Evolutionary conservation across 2,888 invertebrate genomes (phyloP).

Genomic region (Pegoplata infirma): DNA sequence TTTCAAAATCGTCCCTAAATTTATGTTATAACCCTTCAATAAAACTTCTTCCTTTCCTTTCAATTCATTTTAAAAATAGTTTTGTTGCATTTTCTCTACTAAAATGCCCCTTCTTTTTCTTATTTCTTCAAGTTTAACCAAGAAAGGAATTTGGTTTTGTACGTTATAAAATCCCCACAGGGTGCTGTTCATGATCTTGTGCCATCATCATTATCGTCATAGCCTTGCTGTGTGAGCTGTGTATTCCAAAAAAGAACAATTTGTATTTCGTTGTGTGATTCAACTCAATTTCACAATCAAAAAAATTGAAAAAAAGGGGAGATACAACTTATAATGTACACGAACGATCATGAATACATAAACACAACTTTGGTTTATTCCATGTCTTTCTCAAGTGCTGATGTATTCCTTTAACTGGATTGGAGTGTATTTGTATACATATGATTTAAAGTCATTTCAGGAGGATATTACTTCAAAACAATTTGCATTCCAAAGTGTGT

Average conservation of each 20-base stretch:
- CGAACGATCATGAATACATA: slow-evolving; percentile 42
- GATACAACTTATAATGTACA: slow-evolving; percentile 19
- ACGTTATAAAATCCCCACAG: slow-evolving; percentile 50
- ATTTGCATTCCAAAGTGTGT: slow-evolving; percentile 75
- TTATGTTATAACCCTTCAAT: not conserved
- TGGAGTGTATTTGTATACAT: not conserved
- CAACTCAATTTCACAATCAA: slow-evolving; percentile 6
- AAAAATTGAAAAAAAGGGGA: slow-evolving; percentile 33
- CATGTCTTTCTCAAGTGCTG: not conserved
- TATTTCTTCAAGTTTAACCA: not conserved
- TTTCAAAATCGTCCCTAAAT: not conserved
- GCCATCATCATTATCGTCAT: too few species aligned
- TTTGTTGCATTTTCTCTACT: not conserved
- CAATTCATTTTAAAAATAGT: not conserved
- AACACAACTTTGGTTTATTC: slow-evolving; percentile 13
- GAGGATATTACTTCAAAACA: slow-evolving; percentile 64
- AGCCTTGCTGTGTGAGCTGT: slow-evolving; percentile 3
- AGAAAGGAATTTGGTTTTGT: slow-evolving; percentile 54
- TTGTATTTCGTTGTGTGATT: slow-evolving; percentile 2
- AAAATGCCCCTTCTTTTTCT: not conserved
- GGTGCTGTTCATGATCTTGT: slow-evolving; percentile 41
- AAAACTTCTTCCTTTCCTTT: not conserved
- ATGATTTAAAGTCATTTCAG: slow-evolving; percentile 45
- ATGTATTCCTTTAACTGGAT: not conserved
- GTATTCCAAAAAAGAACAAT: not conserved